phyloP scores from a whole-genome alignment of 1,140 invertebrate species.

The Phocides pigmalion region DNA sequence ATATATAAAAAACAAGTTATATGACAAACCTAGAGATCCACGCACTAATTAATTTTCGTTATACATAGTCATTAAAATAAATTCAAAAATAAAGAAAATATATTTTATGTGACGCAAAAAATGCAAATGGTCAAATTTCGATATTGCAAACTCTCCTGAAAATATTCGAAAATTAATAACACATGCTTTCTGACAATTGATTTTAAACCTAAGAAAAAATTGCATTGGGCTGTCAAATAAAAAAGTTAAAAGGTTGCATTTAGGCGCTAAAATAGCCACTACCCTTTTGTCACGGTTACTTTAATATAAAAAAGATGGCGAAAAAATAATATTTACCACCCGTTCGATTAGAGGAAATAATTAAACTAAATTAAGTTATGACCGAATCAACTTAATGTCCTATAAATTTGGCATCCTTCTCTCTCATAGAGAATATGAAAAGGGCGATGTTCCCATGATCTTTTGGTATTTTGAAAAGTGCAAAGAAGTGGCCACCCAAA shows the following conservation, averaged over 20 bases:
- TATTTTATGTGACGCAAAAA: conserved; percentile 13
- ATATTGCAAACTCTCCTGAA: background rate
- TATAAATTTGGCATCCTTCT: conserved; percentile 40
- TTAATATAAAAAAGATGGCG: conserved; percentile 42
- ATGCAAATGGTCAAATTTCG: conserved; percentile 4
- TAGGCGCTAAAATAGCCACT: conserved; percentile 63
- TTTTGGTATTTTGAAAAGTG: conserved; percentile 43
- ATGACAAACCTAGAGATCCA: too few species aligned
- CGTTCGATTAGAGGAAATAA: conserved; percentile 49
- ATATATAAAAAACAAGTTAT: too few species aligned
- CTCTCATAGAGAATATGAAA: conserved; percentile 18
- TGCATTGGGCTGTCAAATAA: conserved; percentile 21
- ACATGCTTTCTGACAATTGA: background rate
- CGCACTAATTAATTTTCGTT: too few species aligned
- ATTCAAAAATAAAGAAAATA: background rate
- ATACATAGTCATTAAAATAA: too few species aligned
- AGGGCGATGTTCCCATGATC: conserved; percentile 38
- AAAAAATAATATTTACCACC: conserved; percentile 47
- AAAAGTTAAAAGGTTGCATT: conserved; percentile 48
- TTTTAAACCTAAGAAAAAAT: too few species aligned
- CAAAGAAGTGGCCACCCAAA: conserved; percentile 53
- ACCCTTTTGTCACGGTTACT: conserved; percentile 68
- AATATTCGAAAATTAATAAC: conserved; percentile 8
- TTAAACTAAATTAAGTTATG: conserved; percentile 67
- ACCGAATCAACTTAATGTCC: conserved; percentile 47